A percentile compares a stretch with the other conserved stretches of the same genome.
phyloP scores from a whole-genome alignment of 1,140 invertebrate species.

The Drosophila bocki region DNA sequence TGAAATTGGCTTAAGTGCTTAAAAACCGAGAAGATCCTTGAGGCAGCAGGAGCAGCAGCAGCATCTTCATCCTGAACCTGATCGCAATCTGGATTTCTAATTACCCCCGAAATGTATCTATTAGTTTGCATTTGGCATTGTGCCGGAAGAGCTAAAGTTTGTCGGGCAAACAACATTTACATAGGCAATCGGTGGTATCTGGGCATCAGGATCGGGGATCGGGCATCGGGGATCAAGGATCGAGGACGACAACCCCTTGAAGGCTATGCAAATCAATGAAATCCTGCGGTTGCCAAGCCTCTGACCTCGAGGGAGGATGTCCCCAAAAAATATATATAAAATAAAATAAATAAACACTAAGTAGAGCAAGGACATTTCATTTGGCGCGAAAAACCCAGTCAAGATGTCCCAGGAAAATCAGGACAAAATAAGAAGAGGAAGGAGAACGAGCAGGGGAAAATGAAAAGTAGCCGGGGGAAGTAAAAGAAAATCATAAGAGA shows the following conservation, averaged over 20 bases:
- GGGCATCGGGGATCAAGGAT: conserved; percentile 9
- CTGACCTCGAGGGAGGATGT: conserved; percentile 7
- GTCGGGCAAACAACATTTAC: conserved; percentile 77
- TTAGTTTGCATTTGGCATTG: conserved; percentile 74
- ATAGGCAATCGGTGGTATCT: conserved; percentile 48
- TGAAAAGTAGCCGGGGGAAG: not conserved
- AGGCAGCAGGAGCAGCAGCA: conserved; percentile 11
- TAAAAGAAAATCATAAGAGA: conserved; percentile 18
- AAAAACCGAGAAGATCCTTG: conserved; percentile 5
- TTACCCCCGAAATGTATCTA: conserved; percentile 69
- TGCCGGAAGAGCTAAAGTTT: conserved; percentile 57
- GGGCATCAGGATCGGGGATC: conserved; percentile 7
- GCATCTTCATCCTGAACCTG: conserved; percentile 35
- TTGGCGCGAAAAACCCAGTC: conserved; percentile 40
- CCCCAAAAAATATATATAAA: conserved; percentile 23
- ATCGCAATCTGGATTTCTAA: conserved; percentile 63
- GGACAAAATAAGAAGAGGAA: not conserved
- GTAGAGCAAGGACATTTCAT: conserved; percentile 14
- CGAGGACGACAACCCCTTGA: conserved; percentile 52
- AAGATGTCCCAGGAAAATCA: conserved; percentile 19
- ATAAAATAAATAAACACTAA: conserved; percentile 7
- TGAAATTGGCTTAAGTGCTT: conserved; percentile 70
- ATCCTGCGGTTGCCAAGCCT: conserved; percentile 48
- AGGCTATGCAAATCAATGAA: conserved; percentile 50
- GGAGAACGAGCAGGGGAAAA: not conserved